Evolutionary conservation across 1,140 invertebrate species (phyloP), one percentile per base, ranked within the genome.

Genomic region (Campoletis sonorensis): DNA sequence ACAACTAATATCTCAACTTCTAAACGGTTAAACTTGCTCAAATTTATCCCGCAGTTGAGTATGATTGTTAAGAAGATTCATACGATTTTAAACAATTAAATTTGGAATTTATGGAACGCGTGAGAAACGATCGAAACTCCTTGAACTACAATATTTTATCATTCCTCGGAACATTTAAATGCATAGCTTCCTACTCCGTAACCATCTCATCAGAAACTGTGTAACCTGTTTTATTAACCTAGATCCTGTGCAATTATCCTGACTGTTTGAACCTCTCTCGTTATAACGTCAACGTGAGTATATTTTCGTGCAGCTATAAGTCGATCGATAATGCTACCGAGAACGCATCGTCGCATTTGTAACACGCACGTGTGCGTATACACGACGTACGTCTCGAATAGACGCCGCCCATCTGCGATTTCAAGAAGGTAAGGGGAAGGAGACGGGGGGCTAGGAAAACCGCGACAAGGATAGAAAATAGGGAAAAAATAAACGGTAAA

Each of bases 391-490:
- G 40, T 21, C 18, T 16, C 49, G 23, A 23, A 30, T 75, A 58
- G 7, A 54, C 21, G 21, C 23, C 33, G 11, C 23, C 72, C 21
- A 75, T 58, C 23, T 58, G 72, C 67, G 77, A 67, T 45, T 79
- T 79, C 61, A 21, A 67, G 77, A 68, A 68, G 67, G 77, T 68
- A 45, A 51, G 67, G 45, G 77, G 45, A 11, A 61, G 68, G 26
- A 23, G 13, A n/a, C n/a, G 54, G 54, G 4, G 58, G 10, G 3
- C 21, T 10, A 15, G 75, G 51, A 78, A 58, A 45, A 21, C n/a
- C n/a, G 27, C n/a, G 68, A 40, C 21, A 40, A n/a, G 18, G 68
- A 71, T 33, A 40, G 68, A 54, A 54, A 54, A 71, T 27, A n/a
- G 27, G 71, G 21, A 45, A 40, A 58, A 40, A 33, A 27, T 27